Base-by-base conservation (phyloP, 92 coral and sea anemone genomes). In the Galaxea fascicularis region DNA sequence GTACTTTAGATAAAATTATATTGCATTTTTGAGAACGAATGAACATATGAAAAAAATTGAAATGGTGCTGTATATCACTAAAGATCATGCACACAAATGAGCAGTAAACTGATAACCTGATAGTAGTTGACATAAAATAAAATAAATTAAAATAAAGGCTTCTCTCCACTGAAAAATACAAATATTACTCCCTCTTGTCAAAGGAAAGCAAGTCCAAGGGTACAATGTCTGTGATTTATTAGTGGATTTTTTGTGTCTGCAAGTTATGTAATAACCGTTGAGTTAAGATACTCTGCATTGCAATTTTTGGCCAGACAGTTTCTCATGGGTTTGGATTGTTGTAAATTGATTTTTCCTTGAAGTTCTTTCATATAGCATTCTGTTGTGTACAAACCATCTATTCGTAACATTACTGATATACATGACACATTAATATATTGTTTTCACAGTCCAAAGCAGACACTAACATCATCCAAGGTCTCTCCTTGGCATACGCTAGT, bases 221-320 rank as follows among this genome's bases (percentile, higher is more conserved):
- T 25, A 68, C 73, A 68, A 68, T 68, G 30, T 68, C 73, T 68
- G 4, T 68, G 73, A 68, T 68, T 68, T 68, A 68, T 68, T 68
- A 68, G 45, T 68, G 73, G 73, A 68, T 68, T 68, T 68, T 68
- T 68, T 68, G 73, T 68, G 73, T 68, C 73, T 68, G 73, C 73
- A 29, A 68, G 73, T 68, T 68, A 68, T 68, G 73, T 68, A 68
- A 68, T 29, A 68, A 68, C 73, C 35, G 73, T 68, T 68, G 45
- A 68, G 73, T 68, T 68, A 68, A 68, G 73, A 68, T 68, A 68
- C 73, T 68, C 73, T 68, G 73, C 73, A 68, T 25, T 68, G 73
- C 73, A 68, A 71, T 71, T 71, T 71, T 71, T 21, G 51, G 54
- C 71, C 67, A 31, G 39, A 69, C 58, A 64, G 25, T 57, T 57